Base-by-base conservation (phyloP, 2,113 vertebrate genomes). In the Ictalurus furcatus region DNA sequence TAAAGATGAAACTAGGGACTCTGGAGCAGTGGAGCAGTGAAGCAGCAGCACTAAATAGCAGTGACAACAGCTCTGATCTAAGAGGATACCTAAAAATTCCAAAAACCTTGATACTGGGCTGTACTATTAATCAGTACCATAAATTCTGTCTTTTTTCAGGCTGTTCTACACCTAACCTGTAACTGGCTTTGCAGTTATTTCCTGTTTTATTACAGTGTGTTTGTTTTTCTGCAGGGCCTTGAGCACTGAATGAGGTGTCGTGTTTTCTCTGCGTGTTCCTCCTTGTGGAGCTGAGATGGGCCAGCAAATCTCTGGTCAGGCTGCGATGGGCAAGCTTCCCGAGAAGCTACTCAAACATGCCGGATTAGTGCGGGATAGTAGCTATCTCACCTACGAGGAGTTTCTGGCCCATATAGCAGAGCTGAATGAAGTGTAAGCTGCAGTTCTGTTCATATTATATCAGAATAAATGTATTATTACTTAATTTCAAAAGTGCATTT, bases 371-470 rank as follows among this genome's bases (percentile, higher is more conserved):
- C 97, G 97, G 67, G 98, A 99, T 93, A 97, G 98, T 92, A 95
- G 98, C 91, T 97, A 97, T 94, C 96, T 99, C 89, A 99, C 96
- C 9, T 99, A 99, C 21, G 98, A 99, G 92, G 98, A 99, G 93
- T 99, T 99, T 95, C 96, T 99, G 94, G 98, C 96, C n/a, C 95
- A 98, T 94, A 96, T 99, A 88, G 96, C 98, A 67, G 98, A 99
- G 93, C 97, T 99, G 30, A 99, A 99, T 89, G 98, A 99, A 52
- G 95, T 98, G 98, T 99, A 97, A 98, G 98, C 91, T 8, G 6
- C 28, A 16, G 23, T 73, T 89, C 14, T 61, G 25, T 37, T 21
- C 3, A 2, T 65, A 58, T 61, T 3, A 54, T 48, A 44, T 30
- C 23, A 79, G 11, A 44, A 13, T 37, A 23, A 25, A 44, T 76